A percentile compares a stretch with the other conserved stretches of the same genome.
phyloP scores from a whole-genome alignment of 2,888 invertebrate genomes.

The Notocelia uddmanniana region DNA sequence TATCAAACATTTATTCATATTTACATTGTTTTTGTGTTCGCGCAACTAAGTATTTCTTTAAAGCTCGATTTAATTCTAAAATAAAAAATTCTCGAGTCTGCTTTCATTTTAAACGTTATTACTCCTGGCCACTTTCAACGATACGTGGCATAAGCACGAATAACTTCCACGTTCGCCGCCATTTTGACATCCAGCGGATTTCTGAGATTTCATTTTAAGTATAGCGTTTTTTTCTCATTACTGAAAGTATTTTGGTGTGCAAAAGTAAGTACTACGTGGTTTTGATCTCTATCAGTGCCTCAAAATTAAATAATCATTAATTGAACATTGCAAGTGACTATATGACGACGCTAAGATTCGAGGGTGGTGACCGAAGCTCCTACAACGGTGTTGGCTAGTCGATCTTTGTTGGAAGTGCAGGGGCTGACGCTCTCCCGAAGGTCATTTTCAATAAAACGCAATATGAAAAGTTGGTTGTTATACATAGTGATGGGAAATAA shows the following conservation, averaged over 20 bases:
- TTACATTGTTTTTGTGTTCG: background rate
- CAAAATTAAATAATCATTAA: constrained; percentile 45
- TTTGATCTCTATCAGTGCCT: constrained; percentile 39
- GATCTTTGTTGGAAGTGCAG: constrained; percentile 69
- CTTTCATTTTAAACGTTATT: constrained; percentile 33
- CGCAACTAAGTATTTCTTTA: background rate
- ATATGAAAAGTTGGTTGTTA: constrained; percentile 17
- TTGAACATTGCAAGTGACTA: constrained; percentile 57
- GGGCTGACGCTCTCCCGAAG: constrained; percentile 39
- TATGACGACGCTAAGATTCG: constrained; percentile 58
- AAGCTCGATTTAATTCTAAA: background rate
- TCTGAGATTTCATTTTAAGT: constrained; percentile 89
- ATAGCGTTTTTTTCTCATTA: constrained; percentile 88
- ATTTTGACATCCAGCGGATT: constrained; percentile 93
- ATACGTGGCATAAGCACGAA: constrained; percentile 93
- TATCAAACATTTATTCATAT: background rate
- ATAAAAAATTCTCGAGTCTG: background rate
- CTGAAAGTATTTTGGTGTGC: constrained; percentile 83
- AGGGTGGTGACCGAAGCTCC: constrained; percentile 85
- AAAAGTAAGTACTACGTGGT: constrained; percentile 77
- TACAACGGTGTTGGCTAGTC: constrained; percentile 83
- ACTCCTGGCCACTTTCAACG: constrained; percentile 84
- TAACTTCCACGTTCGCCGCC: constrained; percentile 92
- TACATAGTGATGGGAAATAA: constrained; percentile 10
- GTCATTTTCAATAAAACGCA: constrained; percentile 29